Conservation (phyloP, 2,888 invertebrate species). For the Anaspis maculata region DNA sequence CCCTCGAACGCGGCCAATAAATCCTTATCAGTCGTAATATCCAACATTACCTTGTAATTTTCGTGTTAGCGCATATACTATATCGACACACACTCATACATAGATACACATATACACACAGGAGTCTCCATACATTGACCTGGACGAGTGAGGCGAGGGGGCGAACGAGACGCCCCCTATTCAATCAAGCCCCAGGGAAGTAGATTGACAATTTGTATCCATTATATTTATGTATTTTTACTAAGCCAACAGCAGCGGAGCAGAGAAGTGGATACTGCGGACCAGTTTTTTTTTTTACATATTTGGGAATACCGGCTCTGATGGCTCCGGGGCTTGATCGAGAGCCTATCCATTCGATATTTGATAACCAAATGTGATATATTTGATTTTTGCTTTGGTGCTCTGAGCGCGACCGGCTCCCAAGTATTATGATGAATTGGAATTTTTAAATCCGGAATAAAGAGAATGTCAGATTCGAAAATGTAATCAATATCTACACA, state of each 20-base stretch:
- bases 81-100: no score
- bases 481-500: constrained; percentile 22
- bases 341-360: constrained; percentile 33
- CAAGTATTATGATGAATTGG: constrained; percentile 26
- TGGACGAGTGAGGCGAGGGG: constrained; percentile 16
- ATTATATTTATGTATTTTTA: constrained; percentile 41
- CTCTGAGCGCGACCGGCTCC: constrained; percentile 23
- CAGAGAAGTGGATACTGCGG: constrained; percentile 26
- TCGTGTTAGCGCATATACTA: constrained; percentile 27
- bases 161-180: constrained; percentile 22
- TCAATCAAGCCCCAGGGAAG: constrained; percentile 38
- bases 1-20: no score
- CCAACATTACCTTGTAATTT: constrained; percentile 26
- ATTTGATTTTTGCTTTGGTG: constrained; percentile 33
- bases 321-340: constrained; percentile 33
- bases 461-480: constrained; percentile 25
- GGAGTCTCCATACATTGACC: constrained; percentile 13
- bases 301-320: constrained; percentile 34
- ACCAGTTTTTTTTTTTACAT: constrained; percentile 25
- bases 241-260: constrained; percentile 33
- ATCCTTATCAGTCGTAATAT: constrained; percentile 18
- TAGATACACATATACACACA: no score
- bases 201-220: constrained; percentile 40
- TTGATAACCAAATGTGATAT: constrained; percentile 36
- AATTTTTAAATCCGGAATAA: constrained; percentile 25